Conservation (phyloP, 2,113 vertebrate species). For the Leucosticte australis region DNA sequence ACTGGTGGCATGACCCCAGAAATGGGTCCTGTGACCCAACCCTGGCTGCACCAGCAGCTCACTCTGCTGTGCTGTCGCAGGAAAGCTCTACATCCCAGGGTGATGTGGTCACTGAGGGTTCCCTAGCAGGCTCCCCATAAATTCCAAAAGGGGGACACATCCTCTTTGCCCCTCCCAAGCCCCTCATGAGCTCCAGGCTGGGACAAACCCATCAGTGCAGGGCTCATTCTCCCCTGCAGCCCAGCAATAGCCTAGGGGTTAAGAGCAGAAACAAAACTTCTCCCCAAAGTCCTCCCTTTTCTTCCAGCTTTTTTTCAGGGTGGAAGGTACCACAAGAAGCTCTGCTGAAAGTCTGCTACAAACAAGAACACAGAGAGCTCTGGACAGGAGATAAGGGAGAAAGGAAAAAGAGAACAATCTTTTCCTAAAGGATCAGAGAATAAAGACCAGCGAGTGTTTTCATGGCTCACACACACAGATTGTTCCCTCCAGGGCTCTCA, state of each 20-base stretch:
- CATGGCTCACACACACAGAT: not conserved
- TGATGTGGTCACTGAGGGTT: not conserved
- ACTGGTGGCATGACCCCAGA: not conserved
- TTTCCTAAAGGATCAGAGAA: not conserved
- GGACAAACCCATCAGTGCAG: not conserved
- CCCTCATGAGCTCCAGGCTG: not conserved
- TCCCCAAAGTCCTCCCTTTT: not conserved
- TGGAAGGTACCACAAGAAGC: accelerated
- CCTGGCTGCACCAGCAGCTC: not conserved
- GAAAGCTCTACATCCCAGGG: not conserved
- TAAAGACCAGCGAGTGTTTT: not conserved
- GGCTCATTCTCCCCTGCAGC: not conserved
- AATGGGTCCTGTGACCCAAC: not conserved
- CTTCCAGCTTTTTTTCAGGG: not conserved
- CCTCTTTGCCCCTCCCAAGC: not conserved
- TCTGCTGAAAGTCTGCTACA: not conserved
- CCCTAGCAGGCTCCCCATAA: not conserved
- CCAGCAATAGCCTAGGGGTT: not conserved
- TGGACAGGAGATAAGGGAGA: not conserved
- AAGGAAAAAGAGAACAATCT: not conserved
- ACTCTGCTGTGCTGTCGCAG: not conserved
- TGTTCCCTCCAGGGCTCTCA: not conserved
- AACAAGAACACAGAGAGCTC: not conserved
- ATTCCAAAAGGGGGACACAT: not conserved
- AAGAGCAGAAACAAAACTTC: not conserved